phyloP scores from a whole-genome alignment of 2,113 vertebrate species.

The Camelus bactrianus region DNA sequence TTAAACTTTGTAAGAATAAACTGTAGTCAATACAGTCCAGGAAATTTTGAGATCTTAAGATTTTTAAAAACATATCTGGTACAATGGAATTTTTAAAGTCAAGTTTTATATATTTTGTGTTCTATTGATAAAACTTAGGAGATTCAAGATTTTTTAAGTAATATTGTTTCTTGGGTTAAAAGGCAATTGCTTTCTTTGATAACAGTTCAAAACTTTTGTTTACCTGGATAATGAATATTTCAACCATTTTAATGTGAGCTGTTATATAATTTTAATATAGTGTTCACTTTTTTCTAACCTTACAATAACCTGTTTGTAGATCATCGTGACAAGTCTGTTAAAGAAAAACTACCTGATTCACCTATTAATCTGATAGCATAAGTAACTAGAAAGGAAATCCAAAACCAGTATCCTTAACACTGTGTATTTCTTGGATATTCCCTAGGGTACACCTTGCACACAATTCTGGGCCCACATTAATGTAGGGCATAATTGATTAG shows the following conservation, averaged over 20 bases:
- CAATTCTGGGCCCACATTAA: not conserved
- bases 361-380: constrained; percentile 56
- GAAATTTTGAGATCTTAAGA: constrained; percentile 34
- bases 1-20: constrained; percentile 32
- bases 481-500: constrained; percentile 54
- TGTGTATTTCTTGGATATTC: not conserved
- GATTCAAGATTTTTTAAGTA: constrained; percentile 12
- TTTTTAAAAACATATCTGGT: not conserved
- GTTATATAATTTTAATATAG: not conserved
- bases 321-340: constrained; percentile 13
- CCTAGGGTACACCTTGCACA: not conserved
- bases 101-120: not conserved
- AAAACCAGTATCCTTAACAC: constrained; percentile 37
- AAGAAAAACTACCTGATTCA: constrained; percentile 37
- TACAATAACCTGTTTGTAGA: constrained; percentile 44
- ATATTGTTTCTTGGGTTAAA: constrained; percentile 8
- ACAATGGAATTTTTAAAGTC: constrained; percentile 36
- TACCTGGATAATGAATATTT: constrained; percentile 27
- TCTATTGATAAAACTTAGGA: constrained; percentile 13
- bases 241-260: not conserved
- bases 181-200: not conserved
- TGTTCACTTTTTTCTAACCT: constrained; percentile 24
- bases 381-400: constrained; percentile 60
- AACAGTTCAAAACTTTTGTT: constrained; percentile 13
- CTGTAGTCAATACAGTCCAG: not conserved